A percentile compares a stretch with the other conserved stretches of the same genome.
phyloP scores from a whole-genome alignment of 1,140 invertebrate genomes.

The Drosophila sturtevanti region DNA sequence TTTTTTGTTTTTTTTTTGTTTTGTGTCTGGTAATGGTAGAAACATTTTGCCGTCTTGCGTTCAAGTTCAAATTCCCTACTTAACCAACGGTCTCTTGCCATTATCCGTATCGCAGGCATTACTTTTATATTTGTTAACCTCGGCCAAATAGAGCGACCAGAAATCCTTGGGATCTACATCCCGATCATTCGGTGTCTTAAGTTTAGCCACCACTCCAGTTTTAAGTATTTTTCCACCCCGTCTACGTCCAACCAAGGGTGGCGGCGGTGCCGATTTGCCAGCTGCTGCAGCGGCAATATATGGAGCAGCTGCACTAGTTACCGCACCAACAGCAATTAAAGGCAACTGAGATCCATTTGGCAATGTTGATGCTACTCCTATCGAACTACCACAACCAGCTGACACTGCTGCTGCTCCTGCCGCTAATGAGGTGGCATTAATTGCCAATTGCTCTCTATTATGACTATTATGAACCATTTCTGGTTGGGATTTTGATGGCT shows the following conservation, averaged over 20 bases:
- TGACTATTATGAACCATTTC: neutral
- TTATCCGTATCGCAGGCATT: constrained; percentile 95
- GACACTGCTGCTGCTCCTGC: constrained; percentile 19
- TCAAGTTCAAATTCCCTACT: constrained; percentile 85
- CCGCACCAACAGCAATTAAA: constrained; percentile 79
- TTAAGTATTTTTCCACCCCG: constrained; percentile 93
- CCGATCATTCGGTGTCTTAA: constrained; percentile 86
- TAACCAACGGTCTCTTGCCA: constrained; percentile 94
- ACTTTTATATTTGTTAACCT: constrained; percentile 96
- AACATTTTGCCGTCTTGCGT: constrained; percentile 33
- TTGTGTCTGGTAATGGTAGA: neutral
- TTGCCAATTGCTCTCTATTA: neutral
- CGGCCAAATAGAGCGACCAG: constrained; percentile 95
- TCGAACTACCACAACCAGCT: neutral
- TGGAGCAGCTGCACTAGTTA: constrained; percentile 61
- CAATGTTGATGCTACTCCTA: neutral
- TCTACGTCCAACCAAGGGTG: constrained; percentile 88
- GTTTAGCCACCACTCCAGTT: constrained; percentile 94
- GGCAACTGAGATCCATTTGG: constrained; percentile 36
- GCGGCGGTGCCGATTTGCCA: constrained; percentile 63
- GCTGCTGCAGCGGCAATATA: constrained; percentile 83
- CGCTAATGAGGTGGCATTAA: neutral
- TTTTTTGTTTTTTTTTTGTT: neutral
- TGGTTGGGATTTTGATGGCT: constrained; percentile 42
- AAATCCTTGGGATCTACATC: constrained; percentile 91